phyloP scores from a whole-genome alignment of 2,113 vertebrate species.

The Salminus brasiliensis region DNA sequence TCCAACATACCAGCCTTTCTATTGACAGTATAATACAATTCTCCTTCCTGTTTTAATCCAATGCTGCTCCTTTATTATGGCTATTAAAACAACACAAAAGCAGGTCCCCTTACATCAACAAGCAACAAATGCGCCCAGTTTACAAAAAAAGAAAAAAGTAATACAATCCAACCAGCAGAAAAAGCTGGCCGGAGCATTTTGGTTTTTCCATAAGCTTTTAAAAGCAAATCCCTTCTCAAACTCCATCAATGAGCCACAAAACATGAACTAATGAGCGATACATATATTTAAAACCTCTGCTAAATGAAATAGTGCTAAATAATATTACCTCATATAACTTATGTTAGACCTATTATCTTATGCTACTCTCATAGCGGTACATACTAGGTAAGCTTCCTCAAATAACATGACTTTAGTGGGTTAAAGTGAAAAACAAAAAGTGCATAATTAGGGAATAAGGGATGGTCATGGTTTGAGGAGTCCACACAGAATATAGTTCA shows the following conservation, averaged over 20 bases:
- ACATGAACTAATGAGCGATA: background rate
- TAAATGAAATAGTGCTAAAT: constrained; percentile 33
- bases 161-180: constrained; percentile 4
- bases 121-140: background rate
- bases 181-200: constrained; percentile 15
- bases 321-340: background rate
- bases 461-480: background rate
- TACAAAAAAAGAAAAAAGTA: background rate
- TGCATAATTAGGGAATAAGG: constrained; percentile 18
- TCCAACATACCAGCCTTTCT: background rate
- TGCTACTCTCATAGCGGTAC: background rate
- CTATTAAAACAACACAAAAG: constrained; percentile 1
- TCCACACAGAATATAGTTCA: too few species aligned
- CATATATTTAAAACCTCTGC: background rate
- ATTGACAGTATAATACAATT: constrained; percentile 10
- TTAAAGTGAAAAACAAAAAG: constrained; percentile 41
- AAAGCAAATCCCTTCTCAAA: constrained; percentile 30
- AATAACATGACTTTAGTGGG: constrained; percentile 20
- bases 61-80: background rate
- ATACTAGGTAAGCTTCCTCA: background rate
- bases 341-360: background rate
- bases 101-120: background rate
- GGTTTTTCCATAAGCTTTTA: constrained; percentile 19
- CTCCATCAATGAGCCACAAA: constrained; percentile 10
- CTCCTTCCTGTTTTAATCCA: background rate